Base-by-base conservation (phyloP, 2,888 invertebrate species). In the Leptogaster cylindrica region DNA sequence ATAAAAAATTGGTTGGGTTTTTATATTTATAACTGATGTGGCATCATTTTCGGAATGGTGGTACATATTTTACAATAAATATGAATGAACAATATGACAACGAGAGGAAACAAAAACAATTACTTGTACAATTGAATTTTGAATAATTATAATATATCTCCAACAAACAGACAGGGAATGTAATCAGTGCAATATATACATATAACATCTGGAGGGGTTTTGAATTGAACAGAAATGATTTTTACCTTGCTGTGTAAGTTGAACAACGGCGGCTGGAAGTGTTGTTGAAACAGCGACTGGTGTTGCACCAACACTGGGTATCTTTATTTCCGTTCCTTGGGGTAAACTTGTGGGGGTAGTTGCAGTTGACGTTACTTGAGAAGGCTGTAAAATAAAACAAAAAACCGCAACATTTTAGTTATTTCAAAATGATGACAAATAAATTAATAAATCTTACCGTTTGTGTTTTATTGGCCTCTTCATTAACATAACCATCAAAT, bases 191-290 rank as follows among this genome's bases (percentile, higher is more conserved):
- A 52, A 46, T 61, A 61, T 41, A 20, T 58, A 58, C 41, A 39
- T 20, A 39, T 36, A 58, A 39, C 58, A 39, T 18, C 41, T 23
- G 23, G 8, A n/a, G n/a, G n/a, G n/a, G n/a, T n/a, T n/a, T n/a
- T n/a, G n/a, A n/a, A n/a, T n/a, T n/a, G n/a, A n/a, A n/a, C n/a
- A n/a, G n/a, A n/a, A n/a, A n/a, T n/a, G n/a, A n/a, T n/a, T n/a
- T n/a, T 76, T 80, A 86, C 86, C 86, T 83, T 85, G 85, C 75
- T 85, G 85, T 70, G 79, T 83, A 69, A 87, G 81, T 75, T 88
- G 86, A 65, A 86, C 84, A 69, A 87, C 86, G 63, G 86, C 85
- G 55, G 87, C 84, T 51, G 88, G 86, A 69, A 87, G 77, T 52
- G 84, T 82, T 2, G 86, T 85, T 23, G 87, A 84, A 31, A 86